phyloP scores from a whole-genome alignment of 2,888 invertebrate species.

The Diadegma fenestrale region DNA sequence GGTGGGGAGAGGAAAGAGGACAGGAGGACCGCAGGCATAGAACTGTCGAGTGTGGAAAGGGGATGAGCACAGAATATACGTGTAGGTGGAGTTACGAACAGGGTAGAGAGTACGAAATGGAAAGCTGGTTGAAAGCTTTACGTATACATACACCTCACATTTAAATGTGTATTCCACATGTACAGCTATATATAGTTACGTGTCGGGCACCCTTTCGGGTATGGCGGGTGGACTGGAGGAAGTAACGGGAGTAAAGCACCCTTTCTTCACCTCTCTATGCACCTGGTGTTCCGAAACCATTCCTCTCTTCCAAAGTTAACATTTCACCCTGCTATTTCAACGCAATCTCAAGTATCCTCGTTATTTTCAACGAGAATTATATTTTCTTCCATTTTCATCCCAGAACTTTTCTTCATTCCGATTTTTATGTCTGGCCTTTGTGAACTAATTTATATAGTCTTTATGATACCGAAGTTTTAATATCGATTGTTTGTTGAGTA shows the following conservation, averaged over 20 bases:
- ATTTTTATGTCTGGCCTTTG: too few species aligned
- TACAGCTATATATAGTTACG: slow-evolving; percentile 33
- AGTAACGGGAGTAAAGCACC: slow-evolving; percentile 56
- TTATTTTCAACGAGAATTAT: background rate
- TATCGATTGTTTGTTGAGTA: too few species aligned
- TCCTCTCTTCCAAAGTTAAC: slow-evolving; percentile 62
- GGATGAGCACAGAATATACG: slow-evolving; percentile 10
- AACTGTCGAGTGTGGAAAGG: slow-evolving; percentile 21
- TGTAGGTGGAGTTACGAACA: slow-evolving; percentile 30
- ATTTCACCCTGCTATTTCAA: slow-evolving; percentile 38
- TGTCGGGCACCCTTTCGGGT: slow-evolving; percentile 35
- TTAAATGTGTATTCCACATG: background rate
- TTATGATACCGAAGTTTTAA: too few species aligned
- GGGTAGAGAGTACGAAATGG: slow-evolving; percentile 35
- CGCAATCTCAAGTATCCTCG: background rate
- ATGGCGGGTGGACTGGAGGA: slow-evolving; percentile 52
- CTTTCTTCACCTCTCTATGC: slow-evolving; percentile 69
- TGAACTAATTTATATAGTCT: too few species aligned
- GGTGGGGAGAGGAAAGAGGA: slow-evolving; percentile 18
- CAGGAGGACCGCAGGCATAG: slow-evolving; percentile 25
- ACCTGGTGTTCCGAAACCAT: slow-evolving; percentile 71
- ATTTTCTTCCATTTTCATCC: background rate
- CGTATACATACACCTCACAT: background rate
- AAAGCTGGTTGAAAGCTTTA: slow-evolving; percentile 56
- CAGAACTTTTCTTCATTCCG: background rate